phyloP scores from a whole-genome alignment of 2,888 invertebrate species.

The Drosophila gaucha region DNA sequence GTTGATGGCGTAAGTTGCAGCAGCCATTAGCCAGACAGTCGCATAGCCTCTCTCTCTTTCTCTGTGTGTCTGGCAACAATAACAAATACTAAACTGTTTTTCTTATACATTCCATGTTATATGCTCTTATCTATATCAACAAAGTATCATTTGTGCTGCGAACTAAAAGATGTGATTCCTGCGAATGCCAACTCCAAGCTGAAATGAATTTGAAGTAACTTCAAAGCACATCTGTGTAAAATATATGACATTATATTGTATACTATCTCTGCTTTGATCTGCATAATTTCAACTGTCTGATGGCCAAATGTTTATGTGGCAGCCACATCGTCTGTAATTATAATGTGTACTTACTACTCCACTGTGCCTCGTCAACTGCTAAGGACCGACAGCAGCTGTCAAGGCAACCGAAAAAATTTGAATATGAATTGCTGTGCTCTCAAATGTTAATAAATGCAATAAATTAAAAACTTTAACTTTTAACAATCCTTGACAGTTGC shows the following conservation, averaged over 20 bases:
- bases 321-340: conserved; percentile 59
- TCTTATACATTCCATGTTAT: conserved; percentile 10
- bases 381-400: conserved; percentile 56
- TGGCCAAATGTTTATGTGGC: conserved; percentile 55
- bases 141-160: conserved; percentile 75
- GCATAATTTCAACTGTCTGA: conserved; percentile 48
- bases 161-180: conserved; percentile 70
- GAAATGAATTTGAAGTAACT: conserved; percentile 61
- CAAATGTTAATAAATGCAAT: conserved; percentile 10
- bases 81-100: conserved; percentile 62
- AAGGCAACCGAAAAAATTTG: conserved; percentile 18
- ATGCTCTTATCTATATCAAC: conserved; percentile 35
- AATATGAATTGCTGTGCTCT: conserved; percentile 20
- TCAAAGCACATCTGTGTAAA: conserved; percentile 60
- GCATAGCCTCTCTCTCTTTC: too few species aligned
- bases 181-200: conserved; percentile 73
- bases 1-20: conserved; percentile 63
- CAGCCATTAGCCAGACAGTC: conserved; percentile 31
- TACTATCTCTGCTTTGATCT: conserved; percentile 60
- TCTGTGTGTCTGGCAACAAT: conserved; percentile 56
- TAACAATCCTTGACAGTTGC: conserved; percentile 5
- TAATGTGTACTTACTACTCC: conserved; percentile 56
- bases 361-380: conserved; percentile 30
- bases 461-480: conserved; percentile 6
- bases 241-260: conserved; percentile 17